A percentile compares a stretch with the other conserved stretches of the same genome.
Conservation (phyloP, 2,113 vertebrate genomes). For the Periophthalmodon schlosseri region DNA sequence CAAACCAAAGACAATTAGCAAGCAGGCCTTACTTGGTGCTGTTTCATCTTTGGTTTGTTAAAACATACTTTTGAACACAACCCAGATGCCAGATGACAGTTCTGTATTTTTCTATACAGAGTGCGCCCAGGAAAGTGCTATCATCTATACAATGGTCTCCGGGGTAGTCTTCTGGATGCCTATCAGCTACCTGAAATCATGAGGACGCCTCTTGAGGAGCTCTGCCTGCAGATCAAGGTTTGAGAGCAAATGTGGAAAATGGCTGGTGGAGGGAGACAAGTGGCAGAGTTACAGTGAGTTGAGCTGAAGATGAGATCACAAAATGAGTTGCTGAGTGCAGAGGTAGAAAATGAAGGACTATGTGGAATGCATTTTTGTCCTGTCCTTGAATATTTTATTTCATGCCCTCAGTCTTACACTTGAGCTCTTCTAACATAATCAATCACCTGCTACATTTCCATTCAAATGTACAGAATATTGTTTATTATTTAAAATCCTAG, state of each 20-base stretch:
- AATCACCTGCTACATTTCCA: conserved; percentile 23
- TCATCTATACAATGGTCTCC: conserved; percentile 92
- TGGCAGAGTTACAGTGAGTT: conserved; percentile 16
- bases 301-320: conserved; percentile 34
- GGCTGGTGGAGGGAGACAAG: conserved; percentile 11
- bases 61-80: conserved; percentile 27
- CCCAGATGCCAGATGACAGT: conserved; percentile 22
- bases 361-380: conserved; percentile 5
- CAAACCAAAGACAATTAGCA: conserved; percentile 62
- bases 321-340: conserved; percentile 28
- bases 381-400: conserved; percentile 31
- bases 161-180: conserved; percentile 90
- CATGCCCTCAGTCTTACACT: conserved; percentile 12
- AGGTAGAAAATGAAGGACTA: background rate
- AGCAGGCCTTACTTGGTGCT: conserved; percentile 30
- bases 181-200: conserved; percentile 97
- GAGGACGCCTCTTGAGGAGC: conserved; percentile 93
- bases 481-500: background rate
- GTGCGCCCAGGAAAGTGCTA: conserved; percentile 95
- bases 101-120: conserved; percentile 67
- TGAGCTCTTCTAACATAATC: too few relatives aligned
- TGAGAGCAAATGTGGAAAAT: conserved; percentile 9
- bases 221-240: conserved; percentile 98
- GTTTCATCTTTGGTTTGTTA: conserved; percentile 45
- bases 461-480: conserved; percentile 9